phyloP scores from a whole-genome alignment of 2,888 invertebrate species.

The Drosophila ezoana region DNA sequence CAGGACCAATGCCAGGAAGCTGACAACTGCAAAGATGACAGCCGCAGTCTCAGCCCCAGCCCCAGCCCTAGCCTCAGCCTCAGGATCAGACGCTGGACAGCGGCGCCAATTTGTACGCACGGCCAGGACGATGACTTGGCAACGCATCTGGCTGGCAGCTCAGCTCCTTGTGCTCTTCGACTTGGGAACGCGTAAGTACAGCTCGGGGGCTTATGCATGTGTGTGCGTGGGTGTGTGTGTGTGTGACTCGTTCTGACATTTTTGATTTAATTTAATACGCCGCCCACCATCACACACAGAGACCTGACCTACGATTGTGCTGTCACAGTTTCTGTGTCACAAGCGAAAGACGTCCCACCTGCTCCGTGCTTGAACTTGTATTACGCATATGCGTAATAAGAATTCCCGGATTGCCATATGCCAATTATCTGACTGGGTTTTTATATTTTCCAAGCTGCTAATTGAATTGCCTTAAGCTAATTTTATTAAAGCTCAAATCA shows the following conservation, averaged over 20 bases:
- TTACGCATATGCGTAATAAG: neutral
- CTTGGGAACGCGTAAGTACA: slow-evolving; percentile 69
- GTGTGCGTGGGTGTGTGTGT: slow-evolving; percentile 5
- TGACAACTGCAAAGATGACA: slow-evolving; percentile 57
- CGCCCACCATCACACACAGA: neutral
- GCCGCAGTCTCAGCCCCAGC: neutral
- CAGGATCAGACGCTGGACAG: slow-evolving; percentile 16
- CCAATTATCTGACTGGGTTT: neutral
- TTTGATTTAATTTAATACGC: slow-evolving; percentile 67
- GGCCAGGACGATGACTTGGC: slow-evolving; percentile 51
- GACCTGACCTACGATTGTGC: slow-evolving; percentile 8
- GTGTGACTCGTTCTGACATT: slow-evolving; percentile 46
- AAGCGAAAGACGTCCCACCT: neutral
- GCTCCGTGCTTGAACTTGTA: slow-evolving; percentile 13
- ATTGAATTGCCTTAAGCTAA: slow-evolving; percentile 7
- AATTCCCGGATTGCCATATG: neutral
- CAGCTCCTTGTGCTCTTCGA: slow-evolving; percentile 36
- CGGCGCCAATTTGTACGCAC: slow-evolving; percentile 65
- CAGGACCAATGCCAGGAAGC: slow-evolving; percentile 23
- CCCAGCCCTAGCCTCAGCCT: slow-evolving; percentile 6
- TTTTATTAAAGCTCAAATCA: neutral
- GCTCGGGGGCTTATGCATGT: slow-evolving; percentile 32
- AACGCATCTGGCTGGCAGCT: slow-evolving; percentile 51
- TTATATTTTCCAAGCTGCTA: slow-evolving; percentile 5
- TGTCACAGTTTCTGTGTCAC: neutral